Conservation (phyloP, 1,140 invertebrate species). For the Aradophagus sp. region DNA sequence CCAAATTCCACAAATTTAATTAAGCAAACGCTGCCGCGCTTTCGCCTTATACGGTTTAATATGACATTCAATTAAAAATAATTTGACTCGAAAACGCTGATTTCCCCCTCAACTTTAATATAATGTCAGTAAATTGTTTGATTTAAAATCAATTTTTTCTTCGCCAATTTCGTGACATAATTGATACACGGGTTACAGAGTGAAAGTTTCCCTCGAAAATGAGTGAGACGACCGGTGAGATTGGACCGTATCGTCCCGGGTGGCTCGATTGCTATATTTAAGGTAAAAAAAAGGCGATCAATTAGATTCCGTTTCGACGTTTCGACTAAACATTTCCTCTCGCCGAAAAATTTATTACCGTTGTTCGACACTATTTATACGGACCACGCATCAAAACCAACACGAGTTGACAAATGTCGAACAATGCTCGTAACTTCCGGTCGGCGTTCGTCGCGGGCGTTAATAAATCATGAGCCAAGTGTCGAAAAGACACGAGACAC, state of each 20-base stretch:
- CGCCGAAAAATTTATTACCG: constrained; percentile 25
- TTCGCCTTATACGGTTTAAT: too few species aligned
- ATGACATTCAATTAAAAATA: too few species aligned
- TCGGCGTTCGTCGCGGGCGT: constrained; percentile 22
- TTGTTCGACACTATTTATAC: constrained; percentile 26
- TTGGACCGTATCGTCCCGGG: constrained; percentile 8
- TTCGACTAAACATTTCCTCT: constrained; percentile 13
- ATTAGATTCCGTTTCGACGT: constrained; percentile 6
- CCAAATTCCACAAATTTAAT: too few species aligned
- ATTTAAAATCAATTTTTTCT: constrained; percentile 38
- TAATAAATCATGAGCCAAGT: constrained; percentile 48
- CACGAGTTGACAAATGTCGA: constrained; percentile 53
- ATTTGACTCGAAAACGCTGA: constrained; percentile 27
- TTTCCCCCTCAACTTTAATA: not conserved
- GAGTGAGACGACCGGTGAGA: constrained; percentile 20
- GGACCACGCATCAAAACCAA: constrained; percentile 35
- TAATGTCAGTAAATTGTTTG: constrained; percentile 10
- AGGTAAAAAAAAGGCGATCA: constrained; percentile 2
- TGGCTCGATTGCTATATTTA: constrained; percentile 31
- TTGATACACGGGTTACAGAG: constrained; percentile 17
- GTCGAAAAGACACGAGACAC: constrained; percentile 35
- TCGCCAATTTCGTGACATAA: constrained; percentile 29
- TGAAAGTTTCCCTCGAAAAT: constrained; percentile 23
- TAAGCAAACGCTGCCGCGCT: too few species aligned
- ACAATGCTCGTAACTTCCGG: constrained; percentile 48